Percentiles rank a stretch among this genome's conserved stretches.
phyloP scores from a whole-genome alignment of 2,888 invertebrate genomes.

The Tipula helvola region DNA sequence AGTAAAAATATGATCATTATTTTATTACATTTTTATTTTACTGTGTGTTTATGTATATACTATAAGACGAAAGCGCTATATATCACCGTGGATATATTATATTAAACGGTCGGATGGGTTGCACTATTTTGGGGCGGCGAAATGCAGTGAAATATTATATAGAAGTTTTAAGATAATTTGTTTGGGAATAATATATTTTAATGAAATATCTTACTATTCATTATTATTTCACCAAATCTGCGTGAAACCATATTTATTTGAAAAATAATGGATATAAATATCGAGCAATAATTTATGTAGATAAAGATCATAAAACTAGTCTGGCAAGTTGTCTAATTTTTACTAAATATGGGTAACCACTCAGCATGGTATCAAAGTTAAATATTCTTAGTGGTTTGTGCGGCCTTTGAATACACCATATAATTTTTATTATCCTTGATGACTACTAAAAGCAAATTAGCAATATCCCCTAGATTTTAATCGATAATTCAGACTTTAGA shows the following conservation, averaged over 20 bases:
- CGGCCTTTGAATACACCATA: neutral
- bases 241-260: neutral
- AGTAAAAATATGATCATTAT: neutral
- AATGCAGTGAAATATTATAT: neutral
- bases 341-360: neutral
- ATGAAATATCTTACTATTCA: neutral
- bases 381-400: neutral
- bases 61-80: neutral
- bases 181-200: neutral
- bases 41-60: neutral
- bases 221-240: neutral
- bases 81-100: neutral
- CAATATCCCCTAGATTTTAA: neutral
- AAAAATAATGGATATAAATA: neutral
- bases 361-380: neutral
- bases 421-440: neutral
- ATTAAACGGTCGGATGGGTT: neutral
- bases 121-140: neutral
- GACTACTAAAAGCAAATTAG: neutral
- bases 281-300: neutral
- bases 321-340: neutral
- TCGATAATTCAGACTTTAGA: neutral
- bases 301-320: neutral
- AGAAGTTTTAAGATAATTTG: neutral
- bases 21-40: neutral